These are phyloP conservation scores for Cephus runcator DNA, from an alignment of 2,888 invertebrate species.

Conservation along the genomic window DNA sequence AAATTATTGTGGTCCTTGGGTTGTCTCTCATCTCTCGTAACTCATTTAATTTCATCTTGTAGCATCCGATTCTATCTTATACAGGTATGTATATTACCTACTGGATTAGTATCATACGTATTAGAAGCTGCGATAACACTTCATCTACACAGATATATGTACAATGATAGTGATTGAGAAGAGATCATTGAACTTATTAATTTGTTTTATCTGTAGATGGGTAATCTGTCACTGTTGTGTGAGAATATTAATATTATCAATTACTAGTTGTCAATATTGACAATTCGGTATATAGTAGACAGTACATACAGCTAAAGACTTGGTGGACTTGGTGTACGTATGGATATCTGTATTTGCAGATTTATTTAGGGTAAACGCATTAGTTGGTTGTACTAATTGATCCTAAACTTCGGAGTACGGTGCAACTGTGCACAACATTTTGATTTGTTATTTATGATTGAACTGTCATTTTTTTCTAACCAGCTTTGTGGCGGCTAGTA, in stretches of 20 bases:
- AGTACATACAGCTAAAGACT: background rate
- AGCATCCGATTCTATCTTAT: background rate
- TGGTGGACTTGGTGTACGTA: no score
- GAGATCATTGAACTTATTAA: background rate
- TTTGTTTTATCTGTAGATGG: no score
- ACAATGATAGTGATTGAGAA: background rate
- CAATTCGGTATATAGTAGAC: no score
- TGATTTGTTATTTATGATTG: background rate
- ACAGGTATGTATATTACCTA: background rate
- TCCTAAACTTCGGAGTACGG: background rate
- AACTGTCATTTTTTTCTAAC: background rate
- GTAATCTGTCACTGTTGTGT: no score
- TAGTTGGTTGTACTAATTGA: background rate
- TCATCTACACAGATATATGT: background rate
- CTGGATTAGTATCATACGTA: background rate
- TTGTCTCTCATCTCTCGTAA: background rate
- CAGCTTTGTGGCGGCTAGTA: background rate
- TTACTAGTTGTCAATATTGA: no score
- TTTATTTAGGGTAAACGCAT: background rate
- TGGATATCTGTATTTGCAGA: background rate
- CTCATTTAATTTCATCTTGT: background rate
- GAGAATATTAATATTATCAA: no score
- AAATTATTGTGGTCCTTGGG: background rate
- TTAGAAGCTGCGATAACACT: background rate
- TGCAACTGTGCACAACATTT: background rate